Evolutionary conservation across 1,140 invertebrate genomes (phyloP), one percentile per base, ranked within the genome.

Genomic region (Drosophila nikananu): DNA sequence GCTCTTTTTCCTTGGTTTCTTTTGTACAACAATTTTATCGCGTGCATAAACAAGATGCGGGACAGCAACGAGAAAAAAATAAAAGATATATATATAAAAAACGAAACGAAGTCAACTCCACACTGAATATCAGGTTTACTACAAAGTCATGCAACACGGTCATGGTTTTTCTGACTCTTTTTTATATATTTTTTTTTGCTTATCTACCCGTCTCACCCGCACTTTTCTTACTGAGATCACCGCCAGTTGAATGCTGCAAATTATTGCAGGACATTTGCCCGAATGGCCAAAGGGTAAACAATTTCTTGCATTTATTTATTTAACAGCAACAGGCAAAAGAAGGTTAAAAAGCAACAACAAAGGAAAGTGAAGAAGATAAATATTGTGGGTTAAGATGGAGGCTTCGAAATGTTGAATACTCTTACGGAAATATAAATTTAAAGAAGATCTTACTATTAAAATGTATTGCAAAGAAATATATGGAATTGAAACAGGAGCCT

Each of bases 101-200:
- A 52, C 77, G 68, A 81, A 77, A 86, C 79, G 73, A 62, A 81
- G 48, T 81, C 80, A 83, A 86, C 83, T 86, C 64, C 71, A 74
- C 76, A 81, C 70, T 72, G 81, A 77, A 77, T 89, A 81, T 89
- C 86, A 76, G 86, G 83, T 87, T 87, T 80, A 83, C 57, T 42
- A 63, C 83, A 87, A 81, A 89, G 81, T 89, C 84, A 89, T 89
- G 84, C 84, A 89, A 90, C 84, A 89, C 64, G 84, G 86, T 63
- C 86, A 87, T 75, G 75, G 70, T 54, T 37, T 23, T 15, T 35
- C 59, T n/a, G 19, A 41, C 48, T 51, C 21, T 41, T 30, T 70
- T n/a, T n/a, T n/a, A n/a, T n/a, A n/a, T n/a, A n/a, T 52, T 21
- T 30, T 68, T 35, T 21, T 15, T 1, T 35, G 15, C 13, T 21